Conservation (phyloP, 2,113 vertebrate genomes). For the Eira barbara region DNA sequence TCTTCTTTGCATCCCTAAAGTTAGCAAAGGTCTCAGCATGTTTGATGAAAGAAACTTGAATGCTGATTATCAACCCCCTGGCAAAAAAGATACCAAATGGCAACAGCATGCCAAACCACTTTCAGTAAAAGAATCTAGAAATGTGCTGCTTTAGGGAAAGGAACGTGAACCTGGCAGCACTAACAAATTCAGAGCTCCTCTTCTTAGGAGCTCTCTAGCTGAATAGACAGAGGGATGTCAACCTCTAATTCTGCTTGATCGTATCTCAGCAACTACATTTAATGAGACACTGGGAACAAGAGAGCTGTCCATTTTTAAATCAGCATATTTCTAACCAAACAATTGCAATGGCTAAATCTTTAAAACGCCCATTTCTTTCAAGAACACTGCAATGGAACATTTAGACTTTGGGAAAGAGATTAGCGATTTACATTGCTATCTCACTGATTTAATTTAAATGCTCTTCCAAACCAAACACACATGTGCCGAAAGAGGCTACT, state of each 20-base stretch:
- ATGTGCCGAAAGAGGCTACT: slow-evolving; percentile 80
- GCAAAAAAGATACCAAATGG: slow-evolving; percentile 51
- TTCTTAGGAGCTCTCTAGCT: slow-evolving; percentile 43
- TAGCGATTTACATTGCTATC: slow-evolving; percentile 82
- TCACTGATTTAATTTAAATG: slow-evolving; percentile 86
- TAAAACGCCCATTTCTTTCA: slow-evolving; percentile 78
- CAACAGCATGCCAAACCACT: slow-evolving; percentile 34
- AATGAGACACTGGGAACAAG: slow-evolving; percentile 75
- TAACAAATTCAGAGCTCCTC: slow-evolving; percentile 58
- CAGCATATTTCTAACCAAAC: slow-evolving; percentile 61
- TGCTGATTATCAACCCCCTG: neutral
- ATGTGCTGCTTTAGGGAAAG: slow-evolving; percentile 30
- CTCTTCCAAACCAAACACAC: slow-evolving; percentile 81
- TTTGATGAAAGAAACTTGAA: slow-evolving; percentile 45
- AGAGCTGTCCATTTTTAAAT: slow-evolving; percentile 64
- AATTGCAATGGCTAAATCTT: slow-evolving; percentile 76
- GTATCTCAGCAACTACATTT: slow-evolving; percentile 76
- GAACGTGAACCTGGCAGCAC: slow-evolving; percentile 41
- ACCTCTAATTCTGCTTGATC: slow-evolving; percentile 60
- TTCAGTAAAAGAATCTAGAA: slow-evolving; percentile 56
- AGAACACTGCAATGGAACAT: slow-evolving; percentile 79
- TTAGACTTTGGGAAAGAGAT: slow-evolving; percentile 84
- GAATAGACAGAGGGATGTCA: slow-evolving; percentile 64
- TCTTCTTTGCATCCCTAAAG: slow-evolving; percentile 36
- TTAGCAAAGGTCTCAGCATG: neutral